Conservation (phyloP, 1,140 invertebrate genomes). For the Bombus turneri region DNA sequence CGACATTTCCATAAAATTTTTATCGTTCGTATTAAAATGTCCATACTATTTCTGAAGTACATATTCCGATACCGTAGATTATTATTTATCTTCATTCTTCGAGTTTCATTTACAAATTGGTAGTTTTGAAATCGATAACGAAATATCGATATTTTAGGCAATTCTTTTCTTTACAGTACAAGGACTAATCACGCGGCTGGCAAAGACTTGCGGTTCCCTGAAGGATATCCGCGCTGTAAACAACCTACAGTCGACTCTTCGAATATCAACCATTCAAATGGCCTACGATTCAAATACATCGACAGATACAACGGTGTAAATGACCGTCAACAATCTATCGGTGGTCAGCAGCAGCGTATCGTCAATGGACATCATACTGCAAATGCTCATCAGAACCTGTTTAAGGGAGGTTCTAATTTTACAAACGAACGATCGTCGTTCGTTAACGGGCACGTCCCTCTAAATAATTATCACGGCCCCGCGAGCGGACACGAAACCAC, state of each 20-base stretch:
- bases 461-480: slow-evolving; percentile 10
- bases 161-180: slow-evolving; percentile 71
- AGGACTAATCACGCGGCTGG: slow-evolving; percentile 77
- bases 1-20: not conserved
- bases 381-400: slow-evolving; percentile 27
- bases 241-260: slow-evolving; percentile 62
- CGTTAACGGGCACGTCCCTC: not conserved
- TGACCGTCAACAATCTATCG: slow-evolving; percentile 13
- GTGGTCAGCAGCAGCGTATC: not conserved
- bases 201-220: slow-evolving; percentile 66
- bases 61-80: not conserved
- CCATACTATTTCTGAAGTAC: too few relatives aligned
- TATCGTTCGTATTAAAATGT: too few relatives aligned
- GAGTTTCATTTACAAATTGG: not conserved
- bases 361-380: not conserved
- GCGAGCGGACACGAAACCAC: not conserved
- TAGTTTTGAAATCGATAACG: not conserved
- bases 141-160: too few relatives aligned
- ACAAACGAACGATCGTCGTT: slow-evolving; percentile 15
- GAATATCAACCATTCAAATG: slow-evolving; percentile 76
- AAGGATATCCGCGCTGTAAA: slow-evolving; percentile 43
- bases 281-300: slow-evolving; percentile 65
- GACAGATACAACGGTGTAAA: slow-evolving; percentile 46
- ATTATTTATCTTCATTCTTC: not conserved
- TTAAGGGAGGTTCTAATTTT: slow-evolving; percentile 18